Conservation (phyloP, 92 coral and sea anemone genomes). For the Virgularia gustaviana region DNA sequence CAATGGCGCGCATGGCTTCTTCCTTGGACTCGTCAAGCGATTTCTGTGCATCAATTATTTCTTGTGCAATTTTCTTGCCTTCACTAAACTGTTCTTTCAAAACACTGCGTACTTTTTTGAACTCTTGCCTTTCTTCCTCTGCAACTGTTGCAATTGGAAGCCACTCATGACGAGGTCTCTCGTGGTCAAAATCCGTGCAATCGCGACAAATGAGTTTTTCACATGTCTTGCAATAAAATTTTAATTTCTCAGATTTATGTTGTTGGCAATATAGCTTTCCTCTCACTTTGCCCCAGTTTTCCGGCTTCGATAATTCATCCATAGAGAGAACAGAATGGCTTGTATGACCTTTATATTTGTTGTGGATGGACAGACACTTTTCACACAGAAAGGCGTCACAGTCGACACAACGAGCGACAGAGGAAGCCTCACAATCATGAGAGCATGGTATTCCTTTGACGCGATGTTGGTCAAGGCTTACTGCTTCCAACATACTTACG, state of each 20-base stretch:
- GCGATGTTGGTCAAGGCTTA: slow-evolving; percentile 1
- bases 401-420: slow-evolving; percentile 29
- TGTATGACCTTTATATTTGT: slow-evolving; percentile 4
- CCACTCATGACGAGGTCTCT: slow-evolving; percentile 7
- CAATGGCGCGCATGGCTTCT: not conserved
- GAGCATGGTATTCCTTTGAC: slow-evolving; percentile 16
- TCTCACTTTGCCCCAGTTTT: not conserved
- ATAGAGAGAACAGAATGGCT: slow-evolving; percentile 6
- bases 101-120: not conserved
- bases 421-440: not conserved
- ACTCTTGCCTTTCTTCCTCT: not conserved
- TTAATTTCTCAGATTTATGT: slow-evolving; percentile 2
- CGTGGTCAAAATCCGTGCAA: slow-evolving; percentile 22
- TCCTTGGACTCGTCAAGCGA: not conserved
- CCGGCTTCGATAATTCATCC: slow-evolving; percentile 1
- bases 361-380: slow-evolving; percentile 23
- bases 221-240: slow-evolving; percentile 26
- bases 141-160: slow-evolving; percentile 17
- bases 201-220: slow-evolving; percentile 9
- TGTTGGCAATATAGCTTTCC: slow-evolving; percentile 16
- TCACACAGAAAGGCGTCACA: slow-evolving; percentile 24
- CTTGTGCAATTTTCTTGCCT: not conserved
- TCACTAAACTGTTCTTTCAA: not conserved
- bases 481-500: not conserved
- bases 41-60: not conserved